Evolutionary conservation across 2,113 vertebrate genomes (phyloP).

Genomic region (Myxocyprinus asiaticus): DNA sequence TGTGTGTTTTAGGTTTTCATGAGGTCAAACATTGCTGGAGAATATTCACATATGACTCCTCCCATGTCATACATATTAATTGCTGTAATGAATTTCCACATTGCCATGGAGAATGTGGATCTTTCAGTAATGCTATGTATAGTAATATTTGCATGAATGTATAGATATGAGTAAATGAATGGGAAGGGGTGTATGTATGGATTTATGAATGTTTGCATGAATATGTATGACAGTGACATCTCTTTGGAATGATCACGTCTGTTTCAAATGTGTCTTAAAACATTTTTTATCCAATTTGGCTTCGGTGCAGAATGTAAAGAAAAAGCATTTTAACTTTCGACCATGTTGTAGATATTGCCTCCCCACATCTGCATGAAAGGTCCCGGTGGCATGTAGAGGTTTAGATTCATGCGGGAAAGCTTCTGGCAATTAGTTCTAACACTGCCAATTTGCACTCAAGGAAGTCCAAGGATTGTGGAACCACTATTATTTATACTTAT

Average conservation of each 20-base stretch:
- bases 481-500: too few relatives aligned
- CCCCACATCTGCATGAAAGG: constrained; percentile 52
- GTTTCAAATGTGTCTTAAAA: background rate
- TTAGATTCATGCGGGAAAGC: background rate
- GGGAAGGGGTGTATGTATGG: background rate
- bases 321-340: constrained; percentile 34
- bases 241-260: background rate
- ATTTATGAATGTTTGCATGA: constrained; percentile 2
- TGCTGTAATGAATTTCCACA: background rate
- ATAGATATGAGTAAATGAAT: background rate
- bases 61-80: constrained; percentile 42
- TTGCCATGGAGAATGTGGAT: constrained; percentile 1
- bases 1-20: background rate
- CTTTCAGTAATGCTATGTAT: background rate
- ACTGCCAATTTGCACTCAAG: background rate
- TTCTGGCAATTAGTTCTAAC: background rate
- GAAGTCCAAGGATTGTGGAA: too few relatives aligned
- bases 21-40: background rate
- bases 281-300: background rate
- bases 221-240: constrained; percentile 11
- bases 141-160: background rate
- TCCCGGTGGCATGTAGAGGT: constrained; percentile 42
- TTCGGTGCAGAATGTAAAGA: constrained; percentile 29
- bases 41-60: background rate
- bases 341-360: constrained; percentile 16